phyloP scores from a whole-genome alignment of 30 jellyfish, hydroid and myxozoan genomes.

The Rhopilema esculentum region DNA sequence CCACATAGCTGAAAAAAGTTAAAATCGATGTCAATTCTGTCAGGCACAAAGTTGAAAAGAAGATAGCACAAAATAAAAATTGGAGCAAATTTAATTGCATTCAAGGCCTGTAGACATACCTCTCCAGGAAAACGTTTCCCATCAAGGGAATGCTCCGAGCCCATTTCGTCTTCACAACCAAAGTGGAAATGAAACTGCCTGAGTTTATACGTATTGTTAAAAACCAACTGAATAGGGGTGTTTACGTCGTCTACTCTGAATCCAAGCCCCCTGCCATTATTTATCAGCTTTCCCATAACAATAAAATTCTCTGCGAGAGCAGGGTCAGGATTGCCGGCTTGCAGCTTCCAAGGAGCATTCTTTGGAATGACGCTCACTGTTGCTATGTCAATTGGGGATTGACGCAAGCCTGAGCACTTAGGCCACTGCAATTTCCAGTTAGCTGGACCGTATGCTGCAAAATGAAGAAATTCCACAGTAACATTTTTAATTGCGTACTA shows the following conservation, averaged over 20 bases:
- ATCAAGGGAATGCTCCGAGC: constrained; percentile 95
- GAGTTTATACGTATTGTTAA: constrained; percentile 57
- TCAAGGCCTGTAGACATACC: constrained; percentile 40
- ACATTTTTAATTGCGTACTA: no score
- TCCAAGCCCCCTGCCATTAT: constrained; percentile 97
- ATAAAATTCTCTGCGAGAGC: constrained; percentile 15
- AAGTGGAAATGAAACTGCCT: constrained; percentile 96
- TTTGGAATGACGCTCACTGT: constrained; percentile 29
- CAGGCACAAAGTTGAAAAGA: no score
- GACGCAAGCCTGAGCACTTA: constrained; percentile 73
- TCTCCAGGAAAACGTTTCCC: constrained; percentile 96
- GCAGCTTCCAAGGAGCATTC: constrained; percentile 30
- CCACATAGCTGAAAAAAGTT: no score
- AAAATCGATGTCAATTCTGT: no score
- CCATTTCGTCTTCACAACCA: constrained; percentile 92
- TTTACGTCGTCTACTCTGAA: constrained; percentile 58
- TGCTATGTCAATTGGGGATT: constrained; percentile 88
- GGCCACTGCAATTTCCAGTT: constrained; percentile 83
- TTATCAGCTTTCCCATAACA: constrained; percentile 79
- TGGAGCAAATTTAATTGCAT: no score
- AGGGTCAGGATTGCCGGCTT: constrained; percentile 30
- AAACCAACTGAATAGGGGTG: constrained; percentile 53
- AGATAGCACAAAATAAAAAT: no score
- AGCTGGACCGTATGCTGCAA: constrained; percentile 93
- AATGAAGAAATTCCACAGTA: neutral